These are phyloP conservation scores for Drosophila borealis DNA, from an alignment of 2,888 invertebrate species.

Conservation along the genomic window DNA sequence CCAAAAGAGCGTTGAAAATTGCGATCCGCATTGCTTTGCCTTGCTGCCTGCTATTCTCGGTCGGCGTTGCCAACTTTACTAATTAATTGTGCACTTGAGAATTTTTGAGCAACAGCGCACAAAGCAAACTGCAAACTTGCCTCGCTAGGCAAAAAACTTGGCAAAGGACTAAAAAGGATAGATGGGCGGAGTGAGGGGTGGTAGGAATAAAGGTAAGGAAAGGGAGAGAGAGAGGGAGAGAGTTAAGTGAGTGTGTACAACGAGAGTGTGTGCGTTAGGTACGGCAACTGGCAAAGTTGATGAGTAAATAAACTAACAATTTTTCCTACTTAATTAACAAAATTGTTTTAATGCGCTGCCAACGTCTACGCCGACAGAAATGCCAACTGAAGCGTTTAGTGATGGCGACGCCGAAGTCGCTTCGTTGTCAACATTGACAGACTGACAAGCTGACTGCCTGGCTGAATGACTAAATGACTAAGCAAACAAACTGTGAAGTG, in stretches of 20 bases:
- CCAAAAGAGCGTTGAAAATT: conserved; percentile 27
- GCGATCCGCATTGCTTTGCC: conserved; percentile 33
- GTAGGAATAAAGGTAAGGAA: conserved; percentile 6
- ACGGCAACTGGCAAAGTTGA: conserved; percentile 71
- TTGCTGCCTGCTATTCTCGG: conserved; percentile 14
- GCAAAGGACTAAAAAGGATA: conserved; percentile 32
- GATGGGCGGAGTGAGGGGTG: neutral
- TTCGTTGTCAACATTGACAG: conserved; percentile 56
- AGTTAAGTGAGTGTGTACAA: conserved; percentile 18
- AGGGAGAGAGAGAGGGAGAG: neutral
- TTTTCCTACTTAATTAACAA: conserved; percentile 80
- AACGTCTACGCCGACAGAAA: conserved; percentile 21
- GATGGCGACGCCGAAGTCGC: conserved; percentile 26
- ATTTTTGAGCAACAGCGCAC: conserved; percentile 66
- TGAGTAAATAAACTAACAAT: conserved; percentile 80
- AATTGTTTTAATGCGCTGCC: conserved; percentile 75
- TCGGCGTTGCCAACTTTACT: conserved; percentile 67
- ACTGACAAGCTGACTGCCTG: conserved; percentile 45
- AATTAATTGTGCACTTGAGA: conserved; percentile 79
- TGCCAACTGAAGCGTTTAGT: conserved; percentile 66
- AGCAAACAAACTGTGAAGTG: conserved; percentile 60
- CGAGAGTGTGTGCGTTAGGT: conserved; percentile 43
- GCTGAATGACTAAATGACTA: conserved; percentile 75
- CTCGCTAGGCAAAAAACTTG: conserved; percentile 48
- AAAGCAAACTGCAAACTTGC: conserved; percentile 70